Percentiles rank a stretch among this genome's conserved stretches.
Conservation (phyloP, 2,888 invertebrate species). For the Toxonevra muliebris region DNA sequence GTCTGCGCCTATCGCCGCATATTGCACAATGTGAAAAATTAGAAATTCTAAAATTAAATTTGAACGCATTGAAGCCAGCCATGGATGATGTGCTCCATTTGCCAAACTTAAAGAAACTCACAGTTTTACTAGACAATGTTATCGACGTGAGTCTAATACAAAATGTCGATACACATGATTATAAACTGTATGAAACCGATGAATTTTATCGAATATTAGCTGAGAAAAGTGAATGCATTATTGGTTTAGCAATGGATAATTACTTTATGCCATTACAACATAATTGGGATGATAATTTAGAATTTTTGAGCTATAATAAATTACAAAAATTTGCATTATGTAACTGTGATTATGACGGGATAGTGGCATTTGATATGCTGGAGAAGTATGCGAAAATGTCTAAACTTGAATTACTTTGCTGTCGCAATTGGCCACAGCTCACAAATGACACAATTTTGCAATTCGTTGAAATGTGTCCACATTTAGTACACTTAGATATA, state of each 20-base stretch:
- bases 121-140: conserved; percentile 52
- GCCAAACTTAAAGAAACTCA: conserved; percentile 48
- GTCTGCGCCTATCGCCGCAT: conserved; percentile 48
- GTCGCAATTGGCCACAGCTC: conserved; percentile 49
- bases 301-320: conserved; percentile 45
- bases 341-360: conserved; percentile 48
- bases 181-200: conserved; percentile 53
- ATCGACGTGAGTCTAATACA: conserved; percentile 38
- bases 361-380: conserved; percentile 28
- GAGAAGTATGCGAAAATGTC: conserved; percentile 23
- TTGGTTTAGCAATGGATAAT: conserved; percentile 53
- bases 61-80: conserved; percentile 51
- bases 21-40: conserved; percentile 48
- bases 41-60: conserved; percentile 51
- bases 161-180: conserved; percentile 52
- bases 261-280: conserved; percentile 50
- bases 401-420: conserved; percentile 40
- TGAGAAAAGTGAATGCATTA: conserved; percentile 44
- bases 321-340: conserved; percentile 53
- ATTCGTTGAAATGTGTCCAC: conserved; percentile 49
- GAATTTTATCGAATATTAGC: conserved; percentile 55
- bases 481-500: conserved; percentile 52
- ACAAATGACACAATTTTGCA: conserved; percentile 47
- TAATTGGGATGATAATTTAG: conserved; percentile 46
- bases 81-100: conserved; percentile 47